These are phyloP conservation scores for Anas acuta DNA, from an alignment of 2,797 vertebrate species.

Conservation along the genomic window DNA sequence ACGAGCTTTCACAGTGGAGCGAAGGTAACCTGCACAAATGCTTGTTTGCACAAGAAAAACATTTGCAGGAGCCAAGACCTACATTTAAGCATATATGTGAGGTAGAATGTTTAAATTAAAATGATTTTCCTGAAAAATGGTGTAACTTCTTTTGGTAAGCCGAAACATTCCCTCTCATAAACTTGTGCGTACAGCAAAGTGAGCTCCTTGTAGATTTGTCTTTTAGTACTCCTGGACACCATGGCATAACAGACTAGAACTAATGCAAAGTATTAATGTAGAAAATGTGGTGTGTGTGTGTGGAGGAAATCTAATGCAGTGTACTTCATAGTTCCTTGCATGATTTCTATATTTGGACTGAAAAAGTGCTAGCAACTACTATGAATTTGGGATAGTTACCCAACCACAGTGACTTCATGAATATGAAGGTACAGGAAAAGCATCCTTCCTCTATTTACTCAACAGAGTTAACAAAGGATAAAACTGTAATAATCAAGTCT, in stretches of 20 bases:
- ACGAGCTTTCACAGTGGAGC: slow-evolving; percentile 39
- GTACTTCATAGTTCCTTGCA: not conserved
- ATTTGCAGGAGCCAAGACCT: slow-evolving; percentile 31
- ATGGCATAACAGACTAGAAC: not conserved
- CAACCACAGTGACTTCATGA: not conserved
- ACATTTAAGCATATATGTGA: slow-evolving; percentile 55
- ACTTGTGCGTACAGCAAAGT: not conserved
- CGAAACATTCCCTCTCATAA: not conserved
- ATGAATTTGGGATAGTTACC: not conserved
- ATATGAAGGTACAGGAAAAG: not conserved
- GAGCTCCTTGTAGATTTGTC: not conserved
- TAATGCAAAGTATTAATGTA: not conserved
- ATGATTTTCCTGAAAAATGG: slow-evolving; percentile 7
- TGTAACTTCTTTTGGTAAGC: not conserved
- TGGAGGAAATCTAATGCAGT: not conserved
- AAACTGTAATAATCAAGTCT: not conserved
- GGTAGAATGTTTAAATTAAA: slow-evolving; percentile 48
- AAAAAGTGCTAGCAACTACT: not conserved
- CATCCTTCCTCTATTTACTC: not conserved
- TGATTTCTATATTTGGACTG: not conserved
- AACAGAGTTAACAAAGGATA: not conserved
- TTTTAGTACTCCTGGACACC: not conserved
- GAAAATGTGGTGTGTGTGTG: not conserved
- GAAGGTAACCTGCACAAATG: slow-evolving; percentile 39
- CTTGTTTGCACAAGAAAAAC: slow-evolving; percentile 58